phyloP scores from a whole-genome alignment of 2,888 invertebrate species.

The Nomada hirtipes region DNA sequence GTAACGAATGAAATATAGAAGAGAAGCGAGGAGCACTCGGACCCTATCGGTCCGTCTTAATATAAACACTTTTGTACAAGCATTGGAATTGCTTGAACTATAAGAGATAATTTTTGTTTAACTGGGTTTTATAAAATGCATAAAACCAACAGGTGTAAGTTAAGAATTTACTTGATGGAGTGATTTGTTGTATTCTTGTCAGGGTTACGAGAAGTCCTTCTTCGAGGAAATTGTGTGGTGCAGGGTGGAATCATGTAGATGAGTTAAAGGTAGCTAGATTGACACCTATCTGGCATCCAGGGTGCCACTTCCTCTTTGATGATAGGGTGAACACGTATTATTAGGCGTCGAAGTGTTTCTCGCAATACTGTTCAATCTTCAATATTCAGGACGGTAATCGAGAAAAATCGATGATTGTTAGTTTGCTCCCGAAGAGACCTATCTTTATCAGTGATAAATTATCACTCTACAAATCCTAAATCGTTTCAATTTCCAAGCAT shows the following conservation, averaged over 20 bases:
- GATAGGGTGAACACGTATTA: neutral
- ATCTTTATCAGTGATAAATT: neutral
- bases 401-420: neutral
- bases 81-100: too few species aligned
- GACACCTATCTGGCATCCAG: neutral
- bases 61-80: too few species aligned
- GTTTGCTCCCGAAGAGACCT: neutral
- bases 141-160: neutral
- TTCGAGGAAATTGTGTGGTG: constrained; percentile 5
- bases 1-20: too few species aligned
- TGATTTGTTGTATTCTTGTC: constrained; percentile 3
- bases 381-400: neutral
- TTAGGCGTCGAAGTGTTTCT: constrained; percentile 5
- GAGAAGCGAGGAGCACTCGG: too few species aligned
- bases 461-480: neutral
- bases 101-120: too few species aligned
- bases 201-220: too few species aligned
- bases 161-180: neutral
- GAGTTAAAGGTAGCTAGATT: constrained; percentile 5
- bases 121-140: too few species aligned
- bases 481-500: neutral
- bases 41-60: too few species aligned
- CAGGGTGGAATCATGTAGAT: constrained; percentile 1
- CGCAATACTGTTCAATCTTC: neutral
- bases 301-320: neutral